Conservation (phyloP, 2,888 invertebrate species). For the Tipula vernalis region DNA sequence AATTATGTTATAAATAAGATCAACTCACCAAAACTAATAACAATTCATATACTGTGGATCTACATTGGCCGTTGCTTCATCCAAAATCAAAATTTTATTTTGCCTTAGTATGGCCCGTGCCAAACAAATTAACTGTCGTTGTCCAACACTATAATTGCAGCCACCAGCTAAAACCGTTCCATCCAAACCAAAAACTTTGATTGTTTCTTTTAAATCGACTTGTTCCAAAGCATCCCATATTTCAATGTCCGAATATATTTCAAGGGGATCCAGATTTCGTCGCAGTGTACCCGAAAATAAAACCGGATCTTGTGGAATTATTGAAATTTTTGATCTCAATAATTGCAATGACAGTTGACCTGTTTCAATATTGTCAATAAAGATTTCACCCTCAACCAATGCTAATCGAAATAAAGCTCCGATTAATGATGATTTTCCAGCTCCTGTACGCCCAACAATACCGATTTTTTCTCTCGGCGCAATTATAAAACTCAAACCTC, state of each 20-base stretch:
- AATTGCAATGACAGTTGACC: conserved; percentile 44
- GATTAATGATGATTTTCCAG: conserved; percentile 61
- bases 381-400: conserved; percentile 49
- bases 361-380: conserved; percentile 55
- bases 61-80: conserved; percentile 53
- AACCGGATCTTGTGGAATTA: conserved; percentile 45
- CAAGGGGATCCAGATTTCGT: conserved; percentile 62
- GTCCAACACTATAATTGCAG: conserved; percentile 48
- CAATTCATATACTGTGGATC: conserved; percentile 36
- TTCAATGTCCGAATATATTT: conserved; percentile 51
- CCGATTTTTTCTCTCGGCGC: conserved; percentile 44
- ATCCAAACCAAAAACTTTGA: conserved; percentile 38
- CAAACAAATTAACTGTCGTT: conserved; percentile 61
- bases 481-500: conserved; percentile 47
- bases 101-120: conserved; percentile 69
- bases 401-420: conserved; percentile 44
- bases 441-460: conserved; percentile 52
- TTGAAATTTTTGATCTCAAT: conserved; percentile 46
- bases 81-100: conserved; percentile 61
- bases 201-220: conserved; percentile 46
- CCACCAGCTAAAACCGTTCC: conserved; percentile 43
- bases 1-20: not conserved
- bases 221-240: conserved; percentile 61
- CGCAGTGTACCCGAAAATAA: conserved; percentile 41
- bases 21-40: not conserved